phyloP scores from a whole-genome alignment of 2,113 vertebrate genomes.

The Rhynchopsitta pachyrhyncha region DNA sequence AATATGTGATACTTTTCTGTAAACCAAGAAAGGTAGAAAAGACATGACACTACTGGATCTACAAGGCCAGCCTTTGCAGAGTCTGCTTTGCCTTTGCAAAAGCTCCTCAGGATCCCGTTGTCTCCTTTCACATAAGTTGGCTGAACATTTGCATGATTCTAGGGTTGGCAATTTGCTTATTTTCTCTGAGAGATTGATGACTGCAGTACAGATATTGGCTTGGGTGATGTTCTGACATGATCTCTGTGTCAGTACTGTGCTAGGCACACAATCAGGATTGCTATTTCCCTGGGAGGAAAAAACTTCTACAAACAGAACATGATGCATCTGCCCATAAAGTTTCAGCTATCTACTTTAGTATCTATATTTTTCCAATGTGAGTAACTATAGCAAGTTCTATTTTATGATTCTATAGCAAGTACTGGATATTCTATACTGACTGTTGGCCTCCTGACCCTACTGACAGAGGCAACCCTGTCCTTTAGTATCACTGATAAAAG shows the following conservation, averaged over 20 bases:
- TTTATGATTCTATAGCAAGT: not conserved
- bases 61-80: not conserved
- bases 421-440: not conserved
- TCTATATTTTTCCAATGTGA: not conserved
- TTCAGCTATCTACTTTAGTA: not conserved
- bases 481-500: not conserved
- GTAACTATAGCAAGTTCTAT: not conserved
- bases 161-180: not conserved
- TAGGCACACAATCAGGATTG: not conserved
- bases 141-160: not conserved
- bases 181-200: not conserved
- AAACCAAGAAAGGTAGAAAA: not conserved
- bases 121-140: not conserved
- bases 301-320: not conserved
- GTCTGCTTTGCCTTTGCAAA: not conserved
- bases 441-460: not conserved
- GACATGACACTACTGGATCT: not conserved
- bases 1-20: not conserved
- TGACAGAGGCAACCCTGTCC: not conserved
- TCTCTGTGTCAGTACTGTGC: accelerated
- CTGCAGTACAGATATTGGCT: not conserved
- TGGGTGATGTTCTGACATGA: not conserved
- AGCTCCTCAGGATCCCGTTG: not conserved
- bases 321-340: not conserved
- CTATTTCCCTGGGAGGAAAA: not conserved